Conservation (phyloP, 2,113 vertebrate species). For the Rhipidura dahli region DNA sequence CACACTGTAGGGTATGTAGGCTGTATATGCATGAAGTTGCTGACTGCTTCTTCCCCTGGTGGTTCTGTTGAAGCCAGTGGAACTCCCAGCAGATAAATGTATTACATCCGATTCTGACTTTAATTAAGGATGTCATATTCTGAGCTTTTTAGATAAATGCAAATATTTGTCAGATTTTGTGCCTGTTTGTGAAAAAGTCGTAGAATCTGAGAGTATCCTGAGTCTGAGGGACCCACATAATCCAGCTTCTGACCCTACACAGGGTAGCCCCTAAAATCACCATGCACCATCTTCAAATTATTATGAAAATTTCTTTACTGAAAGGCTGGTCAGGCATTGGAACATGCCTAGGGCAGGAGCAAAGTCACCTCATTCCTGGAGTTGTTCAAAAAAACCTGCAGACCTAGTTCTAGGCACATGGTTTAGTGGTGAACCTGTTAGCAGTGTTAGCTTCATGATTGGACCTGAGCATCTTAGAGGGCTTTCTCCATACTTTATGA, state of each 20-base stretch:
- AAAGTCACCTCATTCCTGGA: background rate
- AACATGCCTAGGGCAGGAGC: background rate
- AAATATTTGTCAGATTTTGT: background rate
- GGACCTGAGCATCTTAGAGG: background rate
- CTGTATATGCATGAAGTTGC: background rate
- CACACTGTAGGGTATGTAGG: background rate
- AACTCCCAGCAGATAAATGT: fast-evolving
- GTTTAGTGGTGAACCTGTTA: background rate
- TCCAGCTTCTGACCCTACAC: background rate
- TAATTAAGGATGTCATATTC: background rate
- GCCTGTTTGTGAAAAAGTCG: background rate
- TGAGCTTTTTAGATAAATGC: background rate
- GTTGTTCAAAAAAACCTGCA: background rate
- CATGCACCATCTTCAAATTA: background rate
- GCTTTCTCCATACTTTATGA: background rate
- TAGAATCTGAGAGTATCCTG: background rate
- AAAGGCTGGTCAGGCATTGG: background rate
- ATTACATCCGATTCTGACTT: background rate
- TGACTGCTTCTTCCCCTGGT: background rate
- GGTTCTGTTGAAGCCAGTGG: background rate
- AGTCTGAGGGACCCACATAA: background rate
- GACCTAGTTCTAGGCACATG: too few relatives aligned
- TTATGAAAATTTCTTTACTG: background rate
- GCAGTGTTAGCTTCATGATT: background rate
- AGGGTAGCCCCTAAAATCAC: background rate